A percentile compares a stretch with the other conserved stretches of the same genome.
These are phyloP conservation scores for Chironomus tentans DNA, from an alignment of 2,888 invertebrate genomes.

Conservation along the genomic window DNA sequence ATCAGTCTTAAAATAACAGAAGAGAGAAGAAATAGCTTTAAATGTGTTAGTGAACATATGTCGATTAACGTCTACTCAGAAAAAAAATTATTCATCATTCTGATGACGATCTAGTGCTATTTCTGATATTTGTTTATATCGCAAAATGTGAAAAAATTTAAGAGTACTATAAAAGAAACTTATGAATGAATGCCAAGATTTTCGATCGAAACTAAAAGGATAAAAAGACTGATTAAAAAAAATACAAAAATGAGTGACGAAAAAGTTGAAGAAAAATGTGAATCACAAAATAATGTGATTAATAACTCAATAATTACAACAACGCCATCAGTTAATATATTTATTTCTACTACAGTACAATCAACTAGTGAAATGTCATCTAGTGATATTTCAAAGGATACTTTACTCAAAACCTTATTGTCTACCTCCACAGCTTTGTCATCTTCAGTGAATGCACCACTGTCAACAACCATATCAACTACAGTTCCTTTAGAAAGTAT, in stretches of 20 bases:
- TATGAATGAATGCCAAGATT: neutral
- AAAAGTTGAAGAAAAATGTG: neutral
- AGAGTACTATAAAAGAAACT: neutral
- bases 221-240: too few relatives aligned
- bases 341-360: neutral
- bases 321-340: neutral
- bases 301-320: neutral
- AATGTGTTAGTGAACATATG: neutral
- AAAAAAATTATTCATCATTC: neutral
- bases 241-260: neutral
- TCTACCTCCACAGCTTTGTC: constrained; percentile 8
- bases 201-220: too few relatives aligned
- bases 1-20: neutral
- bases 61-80: neutral
- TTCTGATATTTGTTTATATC: neutral
- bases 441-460: neutral
- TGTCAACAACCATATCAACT: neutral
- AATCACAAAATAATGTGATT: neutral
- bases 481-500: constrained; percentile 6
- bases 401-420: constrained; percentile 15
- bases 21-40: neutral
- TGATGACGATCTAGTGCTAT: neutral
- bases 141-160: neutral
- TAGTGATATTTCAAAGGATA: neutral
- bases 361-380: neutral